phyloP scores from a whole-genome alignment of 1,140 invertebrate species.

The Aphis craccivora region DNA sequence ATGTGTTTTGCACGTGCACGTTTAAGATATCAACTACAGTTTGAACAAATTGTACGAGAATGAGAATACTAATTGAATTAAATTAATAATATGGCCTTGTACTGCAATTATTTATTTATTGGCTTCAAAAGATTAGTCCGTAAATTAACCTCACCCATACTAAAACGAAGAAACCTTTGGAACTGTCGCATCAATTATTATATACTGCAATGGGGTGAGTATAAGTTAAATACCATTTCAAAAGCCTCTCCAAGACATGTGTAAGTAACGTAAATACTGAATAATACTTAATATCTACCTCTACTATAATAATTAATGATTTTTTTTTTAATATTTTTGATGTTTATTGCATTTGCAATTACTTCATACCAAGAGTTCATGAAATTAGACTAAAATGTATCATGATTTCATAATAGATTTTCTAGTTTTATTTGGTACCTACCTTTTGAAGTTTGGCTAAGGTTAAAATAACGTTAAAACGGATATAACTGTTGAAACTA shows the following conservation, averaged over 20 bases:
- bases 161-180: constrained; percentile 11
- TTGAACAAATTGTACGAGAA: constrained; percentile 38
- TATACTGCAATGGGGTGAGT: not conserved
- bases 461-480: not conserved
- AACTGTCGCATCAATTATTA: not conserved
- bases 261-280: not conserved
- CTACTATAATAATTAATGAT: not conserved
- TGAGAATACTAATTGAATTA: constrained; percentile 52
- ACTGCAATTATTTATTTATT: constrained; percentile 36
- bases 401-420: not conserved
- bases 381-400: not conserved
- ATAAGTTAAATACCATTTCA: not conserved
- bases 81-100: constrained; percentile 44
- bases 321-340: not conserved
- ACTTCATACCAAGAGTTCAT: not conserved
- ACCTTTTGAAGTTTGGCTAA: not conserved
- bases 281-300: not conserved
- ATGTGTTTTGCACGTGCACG: not conserved
- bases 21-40: constrained; percentile 21
- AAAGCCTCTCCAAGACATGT: not conserved
- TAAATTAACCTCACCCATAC: constrained; percentile 41
- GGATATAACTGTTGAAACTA: not conserved
- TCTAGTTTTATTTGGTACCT: not conserved
- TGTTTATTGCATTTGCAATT: not conserved
- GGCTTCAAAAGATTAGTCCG: constrained; percentile 26